These are phyloP conservation scores for Biston betularia DNA, from an alignment of 2,888 invertebrate species.

Conservation along the genomic window DNA sequence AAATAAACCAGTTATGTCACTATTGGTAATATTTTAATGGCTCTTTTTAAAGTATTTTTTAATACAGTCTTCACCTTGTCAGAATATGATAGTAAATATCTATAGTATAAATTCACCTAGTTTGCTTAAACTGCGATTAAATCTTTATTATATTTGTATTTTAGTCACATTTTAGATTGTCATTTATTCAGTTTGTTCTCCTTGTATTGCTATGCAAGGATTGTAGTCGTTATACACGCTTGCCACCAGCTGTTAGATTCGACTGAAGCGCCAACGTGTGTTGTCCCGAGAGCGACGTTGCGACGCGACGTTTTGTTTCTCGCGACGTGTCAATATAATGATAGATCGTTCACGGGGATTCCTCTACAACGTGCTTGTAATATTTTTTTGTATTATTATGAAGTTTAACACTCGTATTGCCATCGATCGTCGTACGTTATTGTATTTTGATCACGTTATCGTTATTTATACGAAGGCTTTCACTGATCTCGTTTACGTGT, in stretches of 20 bases:
- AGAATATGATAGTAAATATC: too few species aligned
- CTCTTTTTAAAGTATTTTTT: background rate
- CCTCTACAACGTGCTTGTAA: constrained; percentile 41
- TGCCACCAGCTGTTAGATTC: constrained; percentile 37
- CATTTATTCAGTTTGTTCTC: too few species aligned
- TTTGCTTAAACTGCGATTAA: too few species aligned
- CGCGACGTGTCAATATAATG: constrained; percentile 58
- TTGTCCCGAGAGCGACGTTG: constrained; percentile 42
- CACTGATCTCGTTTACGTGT: constrained; percentile 17
- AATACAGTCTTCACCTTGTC: too few species aligned
- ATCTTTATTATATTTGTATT: too few species aligned
- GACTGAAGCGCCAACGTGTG: constrained; percentile 65
- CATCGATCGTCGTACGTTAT: constrained; percentile 33
- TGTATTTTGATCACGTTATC: constrained; percentile 42
- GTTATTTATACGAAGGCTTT: constrained; percentile 39
- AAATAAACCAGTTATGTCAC: constrained; percentile 37
- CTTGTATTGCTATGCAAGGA: too few species aligned
- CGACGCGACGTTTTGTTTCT: constrained; percentile 57
- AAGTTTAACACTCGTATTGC: constrained; percentile 35
- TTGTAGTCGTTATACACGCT: background rate
- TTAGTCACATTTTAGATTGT: too few species aligned
- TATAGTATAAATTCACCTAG: too few species aligned
- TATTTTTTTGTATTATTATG: constrained; percentile 39
- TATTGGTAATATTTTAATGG: constrained; percentile 22
- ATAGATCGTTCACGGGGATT: constrained; percentile 58